Base-by-base conservation (phyloP, 2,888 invertebrate genomes). In the Drosophila recens region DNA sequence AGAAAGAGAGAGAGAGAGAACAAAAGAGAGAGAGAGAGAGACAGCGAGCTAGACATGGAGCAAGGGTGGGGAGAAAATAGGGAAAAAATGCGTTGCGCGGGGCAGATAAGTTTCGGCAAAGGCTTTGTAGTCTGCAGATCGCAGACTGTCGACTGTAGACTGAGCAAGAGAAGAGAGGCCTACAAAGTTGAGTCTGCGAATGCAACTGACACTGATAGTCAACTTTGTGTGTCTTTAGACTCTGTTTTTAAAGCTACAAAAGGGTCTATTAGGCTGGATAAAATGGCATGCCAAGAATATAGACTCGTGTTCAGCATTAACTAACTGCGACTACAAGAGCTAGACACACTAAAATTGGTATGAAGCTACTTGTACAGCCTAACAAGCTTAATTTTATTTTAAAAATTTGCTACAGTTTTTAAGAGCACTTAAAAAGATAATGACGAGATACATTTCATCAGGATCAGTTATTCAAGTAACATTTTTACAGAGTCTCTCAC, bases 61-160 rank as follows among this genome's bases (percentile, higher is more conserved):
- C 51, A 5, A 15, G 46, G 17, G 33, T 10, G 4, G 4, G 27
- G 23, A 34, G n/a, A 6, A n/a, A 10, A 11, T 4, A 8, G 5
- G 9, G 45, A 38, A n/a, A 20, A n/a, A 46, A 63, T 54, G 54
- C 62, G 48, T 88, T 86, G 75, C 75, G 84, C 79, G 79, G 54
- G 58, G 49, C 69, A 76, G 89, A 89, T 84, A 87, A 83, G 74
- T 83, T 84, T 84, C 89, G 84, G 84, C 84, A 84, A 81, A 81
- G 71, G 70, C 88, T 79, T 89, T 84, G 84, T 87, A 89, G 84
- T 86, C 82, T 72, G 66, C 65, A 53, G 23, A 53, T 36, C 42
- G 48, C 43, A 36, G 57, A 58, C 51, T 42, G 51, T 23, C 20
- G 33, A 54, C 54, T 33, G 51, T 23, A 34, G 33, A 54, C 54